phyloP scores from a whole-genome alignment of 2,888 invertebrate species.

The Chymomyza caudatula region DNA sequence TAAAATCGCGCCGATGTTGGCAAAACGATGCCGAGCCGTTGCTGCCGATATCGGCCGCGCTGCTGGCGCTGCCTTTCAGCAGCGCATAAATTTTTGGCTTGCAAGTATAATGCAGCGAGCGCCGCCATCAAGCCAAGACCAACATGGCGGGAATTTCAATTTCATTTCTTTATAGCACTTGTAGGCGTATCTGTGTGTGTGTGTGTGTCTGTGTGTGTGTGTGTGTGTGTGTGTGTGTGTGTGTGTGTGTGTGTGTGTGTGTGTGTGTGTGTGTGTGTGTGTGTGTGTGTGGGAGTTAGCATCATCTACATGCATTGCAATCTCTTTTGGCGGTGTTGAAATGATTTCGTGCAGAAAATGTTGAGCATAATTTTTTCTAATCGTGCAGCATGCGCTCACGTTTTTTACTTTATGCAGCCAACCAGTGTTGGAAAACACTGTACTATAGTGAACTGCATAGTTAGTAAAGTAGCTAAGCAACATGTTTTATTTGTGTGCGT shows the following conservation, averaged over 20 bases:
- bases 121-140: conserved; percentile 9
- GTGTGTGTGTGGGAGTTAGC: not conserved
- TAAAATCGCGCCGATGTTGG: conserved; percentile 47
- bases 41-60: not conserved
- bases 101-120: conserved; percentile 35
- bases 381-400: conserved; percentile 39
- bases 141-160: conserved; percentile 46
- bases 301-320: conserved; percentile 16
- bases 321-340: conserved; percentile 39
- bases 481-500: conserved; percentile 59
- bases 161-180: conserved; percentile 25
- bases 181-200: not conserved
- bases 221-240: conserved; percentile 12
- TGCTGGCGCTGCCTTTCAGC: conserved; percentile 14
- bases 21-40: conserved; percentile 16
- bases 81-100: conserved; percentile 26
- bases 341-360: conserved; percentile 69
- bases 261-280: conserved; percentile 9
- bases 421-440: conserved; percentile 32
- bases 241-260: not conserved
- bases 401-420: not conserved
- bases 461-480: conserved; percentile 20
- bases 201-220: not conserved
- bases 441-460: conserved; percentile 23
- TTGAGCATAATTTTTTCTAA: conserved; percentile 68